Evolutionary conservation across 1,140 invertebrate species (phyloP), one percentile per base, ranked within the genome.

Genomic region (Lanistes nyassanus): DNA sequence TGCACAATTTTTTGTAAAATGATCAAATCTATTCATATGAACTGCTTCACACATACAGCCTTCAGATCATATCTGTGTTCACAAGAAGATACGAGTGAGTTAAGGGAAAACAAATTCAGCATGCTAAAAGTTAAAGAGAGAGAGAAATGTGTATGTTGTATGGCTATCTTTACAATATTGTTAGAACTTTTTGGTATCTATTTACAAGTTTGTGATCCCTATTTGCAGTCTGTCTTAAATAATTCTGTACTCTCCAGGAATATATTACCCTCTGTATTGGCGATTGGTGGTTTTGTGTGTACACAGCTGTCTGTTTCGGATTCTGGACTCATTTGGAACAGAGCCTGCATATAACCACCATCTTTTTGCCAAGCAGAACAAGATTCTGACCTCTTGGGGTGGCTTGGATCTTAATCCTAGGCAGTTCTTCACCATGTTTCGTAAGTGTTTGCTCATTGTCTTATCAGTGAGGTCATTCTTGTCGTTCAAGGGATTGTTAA

Each of bases 381-480:
- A 85, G 70, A 83, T 85, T 19, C 76, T 86, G 19, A 88, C 89
- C 42, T 84, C 85, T 19, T 90, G 90, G 90, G 90, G 89, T 47
- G 88, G 88, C 16, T 87, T 90, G 77, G 85, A 87, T 64, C 82
- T 90, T 0, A 80, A 85, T 55, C 84, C 88, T 11, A 83, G 87
- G 37, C 90, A 90, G 78, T 90, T 90, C 76, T 89, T 87, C 74
- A 90, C 86, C 31, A 88, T 90, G 87, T 90, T 90, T 70, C 90
- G 88, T 89, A 83, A 86, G 87, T 84, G 66, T 53, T n/a, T 53
- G 26, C 39, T 11, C 21, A 39, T 36, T 58, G 23, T 64, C 39
- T 31, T 39, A 42, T 34, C 19, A 26, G 71, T n/a, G 3, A n/a
- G 34, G 11, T 6, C 31, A n/a, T 55, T 53, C 11, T 29, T 37